These are phyloP conservation scores for Lamproptera curius DNA, from an alignment of 2,888 invertebrate species.

Conservation along the genomic window DNA sequence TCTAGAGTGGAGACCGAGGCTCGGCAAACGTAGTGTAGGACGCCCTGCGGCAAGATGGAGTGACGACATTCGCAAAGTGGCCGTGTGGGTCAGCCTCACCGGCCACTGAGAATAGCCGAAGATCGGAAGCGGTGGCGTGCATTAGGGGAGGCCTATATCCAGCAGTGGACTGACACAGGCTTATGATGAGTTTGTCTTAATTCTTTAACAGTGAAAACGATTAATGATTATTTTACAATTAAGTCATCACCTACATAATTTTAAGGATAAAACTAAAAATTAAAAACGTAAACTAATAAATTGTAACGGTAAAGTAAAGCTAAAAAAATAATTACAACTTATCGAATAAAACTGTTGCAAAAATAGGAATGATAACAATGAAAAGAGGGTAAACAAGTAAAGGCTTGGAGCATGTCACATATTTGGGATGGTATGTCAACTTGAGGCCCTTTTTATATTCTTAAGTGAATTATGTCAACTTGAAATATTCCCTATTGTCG, in stretches of 20 bases:
- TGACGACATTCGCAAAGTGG: no score
- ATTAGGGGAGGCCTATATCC: no score
- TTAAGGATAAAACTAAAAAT: neutral
- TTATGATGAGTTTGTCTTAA: no score
- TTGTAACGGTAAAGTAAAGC: neutral
- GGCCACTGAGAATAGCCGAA: no score
- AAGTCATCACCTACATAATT: neutral
- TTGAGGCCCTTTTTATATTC: constrained; percentile 2
- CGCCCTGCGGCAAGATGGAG: no score
- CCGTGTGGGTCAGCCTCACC: no score
- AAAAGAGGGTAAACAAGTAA: neutral
- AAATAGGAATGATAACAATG: neutral
- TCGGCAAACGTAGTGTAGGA: no score
- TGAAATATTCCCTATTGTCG: constrained; percentile 25
- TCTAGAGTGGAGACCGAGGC: no score
- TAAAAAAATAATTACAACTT: neutral
- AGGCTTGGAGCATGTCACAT: neutral
- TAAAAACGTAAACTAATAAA: neutral
- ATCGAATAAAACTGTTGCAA: neutral
- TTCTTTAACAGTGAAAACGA: no score
- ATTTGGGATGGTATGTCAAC: neutral
- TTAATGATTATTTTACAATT: neutral
- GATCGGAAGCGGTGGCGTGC: no score
- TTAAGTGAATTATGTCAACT: constrained; percentile 3
- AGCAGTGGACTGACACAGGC: no score